phyloP scores from a whole-genome alignment of 2,797 vertebrate species.

The Decapterus maruadsi region DNA sequence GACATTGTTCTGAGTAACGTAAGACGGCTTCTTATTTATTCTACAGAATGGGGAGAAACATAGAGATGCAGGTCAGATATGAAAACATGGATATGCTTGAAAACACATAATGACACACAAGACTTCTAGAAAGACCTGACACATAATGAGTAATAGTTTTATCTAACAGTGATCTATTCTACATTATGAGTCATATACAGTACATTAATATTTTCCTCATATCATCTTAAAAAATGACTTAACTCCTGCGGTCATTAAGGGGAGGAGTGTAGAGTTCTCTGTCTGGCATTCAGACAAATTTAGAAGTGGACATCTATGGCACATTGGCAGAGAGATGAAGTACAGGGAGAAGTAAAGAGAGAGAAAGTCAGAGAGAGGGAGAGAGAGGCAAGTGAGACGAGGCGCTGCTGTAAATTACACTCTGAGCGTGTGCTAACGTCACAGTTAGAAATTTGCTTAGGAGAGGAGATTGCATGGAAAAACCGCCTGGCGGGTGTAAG shows the following conservation, averaged over 20 bases:
- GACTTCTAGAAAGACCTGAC: neutral
- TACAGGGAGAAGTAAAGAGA: constrained; percentile 26
- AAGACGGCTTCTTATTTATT: constrained; percentile 77
- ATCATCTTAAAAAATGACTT: constrained; percentile 16
- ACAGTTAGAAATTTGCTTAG: constrained; percentile 59
- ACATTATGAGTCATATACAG: neutral
- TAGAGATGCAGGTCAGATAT: constrained; percentile 24
- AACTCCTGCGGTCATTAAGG: constrained; percentile 46
- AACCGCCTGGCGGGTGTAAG: constrained; percentile 12
- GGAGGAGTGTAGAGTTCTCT: constrained; percentile 55
- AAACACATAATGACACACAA: neutral
- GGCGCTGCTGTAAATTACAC: constrained; percentile 77
- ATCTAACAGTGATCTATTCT: neutral
- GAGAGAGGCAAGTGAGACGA: constrained; percentile 58
- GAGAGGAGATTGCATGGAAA: constrained; percentile 48
- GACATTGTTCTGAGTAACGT: constrained; percentile 54
- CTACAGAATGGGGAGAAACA: constrained; percentile 82
- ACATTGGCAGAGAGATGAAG: constrained; percentile 61
- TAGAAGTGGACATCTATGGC: constrained; percentile 81
- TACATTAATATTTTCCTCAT: neutral
- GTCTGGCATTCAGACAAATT: constrained; percentile 79
- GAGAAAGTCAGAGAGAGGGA: constrained; percentile 1
- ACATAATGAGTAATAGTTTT: neutral
- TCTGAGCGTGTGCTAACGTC: constrained; percentile 59
- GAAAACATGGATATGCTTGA: neutral